Percentiles rank a stretch among this genome's conserved stretches.
Conservation (phyloP, 2,797 vertebrate species). For the Sebastes goodei region DNA sequence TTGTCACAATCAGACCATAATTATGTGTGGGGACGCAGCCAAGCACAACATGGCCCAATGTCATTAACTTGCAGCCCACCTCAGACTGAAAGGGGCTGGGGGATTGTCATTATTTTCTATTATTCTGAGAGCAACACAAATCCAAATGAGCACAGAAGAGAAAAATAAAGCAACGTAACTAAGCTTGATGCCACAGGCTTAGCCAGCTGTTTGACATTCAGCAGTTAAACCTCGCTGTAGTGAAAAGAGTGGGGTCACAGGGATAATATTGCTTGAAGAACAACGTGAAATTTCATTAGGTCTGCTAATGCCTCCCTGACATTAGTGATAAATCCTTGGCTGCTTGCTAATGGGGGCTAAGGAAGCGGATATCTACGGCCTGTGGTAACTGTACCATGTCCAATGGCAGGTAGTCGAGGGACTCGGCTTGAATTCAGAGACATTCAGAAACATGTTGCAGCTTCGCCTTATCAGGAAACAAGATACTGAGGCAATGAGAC, state of each 20-base stretch:
- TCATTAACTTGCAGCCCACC: slow-evolving; percentile 80
- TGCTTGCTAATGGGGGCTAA: slow-evolving; percentile 70
- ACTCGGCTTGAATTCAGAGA: slow-evolving; percentile 44
- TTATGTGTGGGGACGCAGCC: slow-evolving; percentile 78
- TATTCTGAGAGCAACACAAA: slow-evolving; percentile 75
- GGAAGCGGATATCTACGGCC: slow-evolving; percentile 59
- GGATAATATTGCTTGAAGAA: slow-evolving; percentile 77
- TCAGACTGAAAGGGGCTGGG: slow-evolving; percentile 67
- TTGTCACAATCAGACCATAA: slow-evolving; percentile 82
- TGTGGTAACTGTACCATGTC: slow-evolving; percentile 57
- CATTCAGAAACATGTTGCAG: slow-evolving; percentile 48
- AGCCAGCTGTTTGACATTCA: slow-evolving; percentile 73
- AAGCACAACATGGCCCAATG: slow-evolving; percentile 74
- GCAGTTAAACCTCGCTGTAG: slow-evolving; percentile 69
- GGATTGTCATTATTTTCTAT: slow-evolving; percentile 81
- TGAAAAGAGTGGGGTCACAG: slow-evolving; percentile 70
- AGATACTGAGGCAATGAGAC: slow-evolving; percentile 25
- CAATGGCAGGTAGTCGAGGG: slow-evolving; percentile 39
- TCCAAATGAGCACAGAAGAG: slow-evolving; percentile 66
- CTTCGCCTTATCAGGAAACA: slow-evolving; percentile 47
- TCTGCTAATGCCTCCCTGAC: slow-evolving; percentile 74
- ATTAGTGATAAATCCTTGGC: slow-evolving; percentile 77
- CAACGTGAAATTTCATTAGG: slow-evolving; percentile 79
- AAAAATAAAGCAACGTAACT: slow-evolving; percentile 40
- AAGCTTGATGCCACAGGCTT: slow-evolving; percentile 63